Base-by-base conservation (phyloP, 2,797 vertebrate species). In the Odontamblyopus lacepedii region DNA sequence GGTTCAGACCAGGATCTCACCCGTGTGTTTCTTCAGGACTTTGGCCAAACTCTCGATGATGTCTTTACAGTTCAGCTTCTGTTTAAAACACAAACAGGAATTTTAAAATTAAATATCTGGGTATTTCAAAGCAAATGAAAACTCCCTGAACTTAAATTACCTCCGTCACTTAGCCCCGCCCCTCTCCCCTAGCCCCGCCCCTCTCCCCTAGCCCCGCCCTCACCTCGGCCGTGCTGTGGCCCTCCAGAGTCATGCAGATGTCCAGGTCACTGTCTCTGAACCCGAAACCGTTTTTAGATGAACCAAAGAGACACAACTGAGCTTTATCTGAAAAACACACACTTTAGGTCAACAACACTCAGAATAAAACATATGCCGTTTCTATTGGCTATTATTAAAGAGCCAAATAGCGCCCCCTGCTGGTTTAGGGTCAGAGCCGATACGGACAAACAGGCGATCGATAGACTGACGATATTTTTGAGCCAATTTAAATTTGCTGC, bases 241-340 rank as follows among this genome's bases (percentile, higher is more conserved):
- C 98, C 90, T 99, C 97, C 80, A 99, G 89, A 0, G 98, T 99
- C 97, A 99, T 99, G 90, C 98, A 99, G 91, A 99, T 99, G 92
- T 99, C 98, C 6, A 99, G 92, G 89, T 99, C 98, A 48, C 98
- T 99, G 92, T 99, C 97, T 5, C 95, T 96, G 91, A 99, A 99
- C 32, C 98, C 98, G 82, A 99, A 99, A 26, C 98, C 98, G 55
- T 99, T 99, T 89, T 98, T 99, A 50, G 98, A 99, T 73, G 98
- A 99, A 32, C 98, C 98, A 79, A 99, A 99, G 81, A 99, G 92
- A 76, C 97, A 98, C 73, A 99, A 94, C 84, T 97, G 96, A 76
- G 97, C 96, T 90, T 98, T 97, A 70, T 97, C 98, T 99, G 85
- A 32, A 55, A 59, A 12, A 68, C 6, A 78, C 32, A 35, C 35